These are phyloP conservation scores for Aphaenogaster rudis DNA, from an alignment of 1,140 invertebrate genomes.

Conservation along the genomic window DNA sequence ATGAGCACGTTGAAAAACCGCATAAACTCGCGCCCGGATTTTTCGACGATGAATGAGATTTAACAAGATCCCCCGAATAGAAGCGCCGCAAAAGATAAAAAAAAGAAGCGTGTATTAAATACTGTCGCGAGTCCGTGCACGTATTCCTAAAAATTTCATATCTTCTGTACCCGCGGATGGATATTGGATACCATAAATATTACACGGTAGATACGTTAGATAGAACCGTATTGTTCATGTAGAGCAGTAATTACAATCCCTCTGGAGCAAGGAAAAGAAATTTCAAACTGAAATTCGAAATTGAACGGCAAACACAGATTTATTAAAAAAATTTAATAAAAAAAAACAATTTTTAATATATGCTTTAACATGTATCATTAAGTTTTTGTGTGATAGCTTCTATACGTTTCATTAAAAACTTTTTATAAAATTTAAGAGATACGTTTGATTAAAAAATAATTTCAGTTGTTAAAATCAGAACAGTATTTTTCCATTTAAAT, in stretches of 20 bases:
- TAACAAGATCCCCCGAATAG: slow-evolving; percentile 54
- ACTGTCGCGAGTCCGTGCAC: slow-evolving; percentile 29
- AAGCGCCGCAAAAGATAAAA: slow-evolving; percentile 35
- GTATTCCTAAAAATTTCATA: slow-evolving; percentile 53
- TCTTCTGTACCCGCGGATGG: slow-evolving; percentile 25
- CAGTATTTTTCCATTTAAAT: slow-evolving; percentile 21
- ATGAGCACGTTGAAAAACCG: slow-evolving; percentile 49
- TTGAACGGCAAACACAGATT: not conserved
- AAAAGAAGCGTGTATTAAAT: slow-evolving; percentile 45
- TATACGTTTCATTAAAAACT: not conserved
- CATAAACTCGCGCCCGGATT: slow-evolving; percentile 39
- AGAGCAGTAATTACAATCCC: slow-evolving; percentile 30
- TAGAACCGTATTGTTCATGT: slow-evolving; percentile 3
- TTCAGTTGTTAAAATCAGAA: slow-evolving; percentile 32
- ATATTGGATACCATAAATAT: slow-evolving; percentile 59
- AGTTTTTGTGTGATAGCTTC: not conserved
- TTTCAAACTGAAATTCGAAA: slow-evolving; percentile 2
- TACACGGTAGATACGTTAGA: slow-evolving; percentile 7
- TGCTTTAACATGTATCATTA: not conserved
- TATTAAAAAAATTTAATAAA: not conserved
- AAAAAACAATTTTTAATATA: not conserved
- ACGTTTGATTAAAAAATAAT: not conserved
- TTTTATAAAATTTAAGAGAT: slow-evolving; percentile 28
- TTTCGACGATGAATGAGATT: slow-evolving; percentile 64
- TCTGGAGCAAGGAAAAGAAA: not conserved